Conservation (phyloP, 2,888 invertebrate species). For the Cremastinae sp. region DNA sequence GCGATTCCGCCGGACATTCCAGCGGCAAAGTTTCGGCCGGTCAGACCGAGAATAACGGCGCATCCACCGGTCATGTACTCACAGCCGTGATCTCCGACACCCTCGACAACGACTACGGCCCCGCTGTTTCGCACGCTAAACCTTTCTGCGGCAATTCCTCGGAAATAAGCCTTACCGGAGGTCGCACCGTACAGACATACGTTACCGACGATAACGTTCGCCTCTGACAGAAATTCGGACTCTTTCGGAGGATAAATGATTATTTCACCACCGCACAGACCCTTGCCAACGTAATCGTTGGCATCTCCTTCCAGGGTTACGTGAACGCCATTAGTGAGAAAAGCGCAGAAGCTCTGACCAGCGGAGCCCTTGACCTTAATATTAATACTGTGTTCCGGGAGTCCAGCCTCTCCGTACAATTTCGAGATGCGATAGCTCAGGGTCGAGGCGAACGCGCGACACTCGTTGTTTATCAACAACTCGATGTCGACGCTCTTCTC, state of each 20-base stretch:
- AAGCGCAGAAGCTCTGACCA: conserved; percentile 99
- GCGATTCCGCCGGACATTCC: conserved; percentile 99
- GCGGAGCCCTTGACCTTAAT: conserved; percentile 95
- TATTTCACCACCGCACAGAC: conserved; percentile 96
- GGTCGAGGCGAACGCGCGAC: conserved; percentile 95
- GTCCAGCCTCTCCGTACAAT: conserved; percentile 93
- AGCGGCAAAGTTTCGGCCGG: conserved; percentile 99
- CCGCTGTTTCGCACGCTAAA: conserved; percentile 99
- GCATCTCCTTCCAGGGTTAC: conserved; percentile 97
- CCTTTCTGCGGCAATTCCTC: conserved; percentile 98
- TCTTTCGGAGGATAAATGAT: conserved; percentile 95
- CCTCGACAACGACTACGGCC: conserved; percentile 96
- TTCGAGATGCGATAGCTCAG: conserved; percentile 97
- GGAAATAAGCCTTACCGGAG: conserved; percentile 94
- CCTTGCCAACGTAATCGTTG: conserved; percentile 99
- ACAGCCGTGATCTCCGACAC: conserved; percentile 99
- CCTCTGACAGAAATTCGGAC: conserved; percentile 92
- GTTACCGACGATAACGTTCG: conserved; percentile 98
- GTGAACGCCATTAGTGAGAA: conserved; percentile 93
- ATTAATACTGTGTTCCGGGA: conserved; percentile 91
- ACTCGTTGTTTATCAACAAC: conserved; percentile 93
- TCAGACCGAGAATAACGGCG: conserved; percentile 94
- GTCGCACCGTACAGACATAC: conserved; percentile 99
- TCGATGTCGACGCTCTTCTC: conserved; percentile 86
- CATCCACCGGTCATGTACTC: conserved; percentile 99